Base-by-base conservation (phyloP, 2,113 vertebrate genomes). In the Melanerpes formicivorus region DNA sequence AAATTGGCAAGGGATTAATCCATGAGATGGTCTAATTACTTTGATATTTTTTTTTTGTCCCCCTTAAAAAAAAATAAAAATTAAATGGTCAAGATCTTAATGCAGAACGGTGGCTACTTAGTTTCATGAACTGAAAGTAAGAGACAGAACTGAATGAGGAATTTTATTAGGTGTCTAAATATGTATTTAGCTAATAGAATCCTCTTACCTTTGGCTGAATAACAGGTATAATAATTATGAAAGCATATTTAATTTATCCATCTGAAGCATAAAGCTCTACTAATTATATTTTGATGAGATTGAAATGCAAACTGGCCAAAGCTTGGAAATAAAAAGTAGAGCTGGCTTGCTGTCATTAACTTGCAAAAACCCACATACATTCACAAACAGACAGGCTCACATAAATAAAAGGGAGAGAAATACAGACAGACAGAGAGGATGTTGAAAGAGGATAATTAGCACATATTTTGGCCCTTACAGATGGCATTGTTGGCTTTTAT, bases 1-100 rank as follows among this genome's bases (percentile, higher is more conserved):
- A 94, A 97, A 90, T 84, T 96, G 96, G 93, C 95, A 97, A 96
- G 90, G 80, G 95, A 96, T 95, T 96, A 96, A 95, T 90, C 84
- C 95, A 88, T 95, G 94, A 95, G 96, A 92, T 92, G 80, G 59
- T 93, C 84, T 96, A 96, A 93, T 96, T 96, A 90, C 85, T 86
- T 95, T 40, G 40, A 40, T 95, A 93, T 62, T 88, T 90, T 90
- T 89, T 18, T 48, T 18, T 18, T 18, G 8, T 18, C 18, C 18
- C 16, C 46, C 18, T 48, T 48, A 48, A 48, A 48, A 48, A 48
- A 48, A 17, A 50, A 50, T 21, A 95, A 64, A 96, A 93, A 87
- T 96, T 95, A 95, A 93, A 96, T 54, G 96, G 93, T 95, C 96
- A 96, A 95, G 93, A 94, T 93, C 88, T 96, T 95, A 96, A 96